Percentiles rank a stretch among this genome's conserved stretches.
Conservation (phyloP, 1,140 invertebrate genomes). For the Zelostemma sp. region DNA sequence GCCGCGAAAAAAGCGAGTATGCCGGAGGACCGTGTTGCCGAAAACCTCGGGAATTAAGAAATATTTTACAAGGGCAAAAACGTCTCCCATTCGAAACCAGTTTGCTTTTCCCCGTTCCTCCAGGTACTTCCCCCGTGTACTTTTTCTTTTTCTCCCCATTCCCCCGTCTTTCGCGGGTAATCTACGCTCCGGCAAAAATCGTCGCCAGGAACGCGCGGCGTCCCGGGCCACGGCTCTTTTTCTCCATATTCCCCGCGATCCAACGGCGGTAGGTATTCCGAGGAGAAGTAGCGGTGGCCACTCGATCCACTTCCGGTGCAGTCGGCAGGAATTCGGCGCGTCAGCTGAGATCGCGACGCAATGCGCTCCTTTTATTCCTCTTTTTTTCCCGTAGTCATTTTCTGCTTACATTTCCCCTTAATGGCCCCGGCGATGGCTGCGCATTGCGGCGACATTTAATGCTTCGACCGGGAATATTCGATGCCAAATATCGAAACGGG, state of each 20-base stretch:
- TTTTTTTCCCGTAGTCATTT: neutral
- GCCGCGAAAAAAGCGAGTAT: neutral
- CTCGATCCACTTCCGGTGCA: conserved; percentile 1
- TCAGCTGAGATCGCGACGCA: neutral
- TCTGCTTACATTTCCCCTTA: neutral
- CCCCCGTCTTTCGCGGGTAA: neutral
- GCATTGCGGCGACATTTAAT: conserved; percentile 5
- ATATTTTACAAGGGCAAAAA: conserved; percentile 1
- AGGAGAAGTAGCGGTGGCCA: too few species aligned
- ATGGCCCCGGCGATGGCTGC: neutral
- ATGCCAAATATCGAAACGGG: neutral
- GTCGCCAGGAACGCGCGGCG: neutral
- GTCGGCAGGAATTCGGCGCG: neutral
- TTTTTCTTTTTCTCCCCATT: neutral
- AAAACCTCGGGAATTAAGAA: conserved; percentile 6
- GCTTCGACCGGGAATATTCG: neutral
- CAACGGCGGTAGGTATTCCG: too few species aligned
- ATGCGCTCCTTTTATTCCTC: neutral
- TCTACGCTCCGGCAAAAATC: neutral
- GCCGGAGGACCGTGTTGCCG: neutral
- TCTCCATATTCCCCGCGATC: neutral
- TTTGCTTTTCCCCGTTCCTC: neutral
- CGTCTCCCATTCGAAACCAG: neutral
- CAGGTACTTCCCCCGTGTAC: neutral
- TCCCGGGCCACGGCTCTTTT: neutral